A percentile compares a stretch with the other conserved stretches of the same genome.
These are phyloP conservation scores for Hyppa rectilinea DNA, from an alignment of 2,888 invertebrate genomes.

Conservation along the genomic window DNA sequence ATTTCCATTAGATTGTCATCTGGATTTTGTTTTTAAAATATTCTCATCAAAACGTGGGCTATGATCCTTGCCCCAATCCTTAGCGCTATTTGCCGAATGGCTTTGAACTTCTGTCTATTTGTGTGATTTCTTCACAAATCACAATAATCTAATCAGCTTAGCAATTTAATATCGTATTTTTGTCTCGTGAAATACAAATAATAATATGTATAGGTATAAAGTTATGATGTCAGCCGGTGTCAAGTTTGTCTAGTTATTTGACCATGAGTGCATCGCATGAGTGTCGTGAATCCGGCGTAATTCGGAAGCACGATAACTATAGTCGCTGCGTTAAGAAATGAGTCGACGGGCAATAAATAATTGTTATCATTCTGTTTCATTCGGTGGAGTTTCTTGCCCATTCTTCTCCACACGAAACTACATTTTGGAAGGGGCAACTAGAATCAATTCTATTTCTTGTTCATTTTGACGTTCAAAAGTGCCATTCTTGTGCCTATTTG, in stretches of 20 bases:
- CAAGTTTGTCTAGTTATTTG: conserved; percentile 34
- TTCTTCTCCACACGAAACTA: too few species aligned
- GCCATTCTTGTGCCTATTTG: too few species aligned
- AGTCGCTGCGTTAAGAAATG: too few species aligned
- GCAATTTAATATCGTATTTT: conserved; percentile 21
- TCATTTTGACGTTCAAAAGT: too few species aligned
- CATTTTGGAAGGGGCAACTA: too few species aligned
- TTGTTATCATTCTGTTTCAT: too few species aligned
- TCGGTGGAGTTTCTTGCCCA: too few species aligned
- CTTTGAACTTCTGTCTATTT: not conserved
- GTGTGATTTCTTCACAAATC: conserved; percentile 13
- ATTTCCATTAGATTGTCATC: not conserved
- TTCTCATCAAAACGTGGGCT: not conserved
- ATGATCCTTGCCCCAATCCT: not conserved
- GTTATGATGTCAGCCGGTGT: conserved; percentile 45
- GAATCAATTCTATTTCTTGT: too few species aligned
- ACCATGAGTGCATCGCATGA: conserved; percentile 49
- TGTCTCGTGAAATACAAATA: too few species aligned
- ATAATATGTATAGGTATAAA: too few species aligned
- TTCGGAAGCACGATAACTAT: conserved; percentile 5
- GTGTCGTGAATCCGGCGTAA: conserved; percentile 8
- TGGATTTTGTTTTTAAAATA: not conserved
- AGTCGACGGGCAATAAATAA: too few species aligned
- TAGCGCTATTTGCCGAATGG: not conserved
- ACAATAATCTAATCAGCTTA: not conserved